These are phyloP conservation scores for Hypselothyrea guttata DNA, from an alignment of 2,888 invertebrate species.

Conservation along the genomic window DNA sequence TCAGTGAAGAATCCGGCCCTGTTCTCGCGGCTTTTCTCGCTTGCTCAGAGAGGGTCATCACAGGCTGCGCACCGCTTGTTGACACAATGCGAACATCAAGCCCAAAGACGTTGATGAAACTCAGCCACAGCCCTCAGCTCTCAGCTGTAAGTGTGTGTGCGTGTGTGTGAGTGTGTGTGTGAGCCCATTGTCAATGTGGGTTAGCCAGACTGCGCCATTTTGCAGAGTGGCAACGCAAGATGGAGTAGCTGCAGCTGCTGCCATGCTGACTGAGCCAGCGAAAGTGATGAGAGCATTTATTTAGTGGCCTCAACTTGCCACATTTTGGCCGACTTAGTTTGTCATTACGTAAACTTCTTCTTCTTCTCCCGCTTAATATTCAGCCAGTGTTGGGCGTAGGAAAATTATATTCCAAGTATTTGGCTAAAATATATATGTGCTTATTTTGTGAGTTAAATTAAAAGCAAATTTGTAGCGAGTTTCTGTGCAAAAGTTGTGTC, in stretches of 20 bases:
- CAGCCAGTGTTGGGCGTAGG: too few relatives aligned
- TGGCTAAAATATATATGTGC: constrained; percentile 10
- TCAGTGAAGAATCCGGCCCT: too few relatives aligned
- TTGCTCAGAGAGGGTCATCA: constrained; percentile 33
- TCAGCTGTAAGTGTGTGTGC: constrained; percentile 3
- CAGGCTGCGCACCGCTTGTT: constrained; percentile 32
- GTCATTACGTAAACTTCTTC: constrained; percentile 31
- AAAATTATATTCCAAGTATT: constrained; percentile 28
- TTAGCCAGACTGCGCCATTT: constrained; percentile 70
- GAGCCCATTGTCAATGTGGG: constrained; percentile 67
- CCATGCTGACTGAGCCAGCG: too few relatives aligned
- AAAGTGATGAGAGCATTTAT: constrained; percentile 61
- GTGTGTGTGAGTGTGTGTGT: constrained; percentile 22
- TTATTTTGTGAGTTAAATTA: constrained; percentile 47
- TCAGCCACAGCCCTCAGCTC: constrained; percentile 4
- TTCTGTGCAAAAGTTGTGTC: constrained; percentile 25
- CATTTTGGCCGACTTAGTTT: constrained; percentile 41
- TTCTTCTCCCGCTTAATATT: constrained; percentile 26
- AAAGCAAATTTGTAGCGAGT: constrained; percentile 61
- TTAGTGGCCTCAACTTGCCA: constrained; percentile 30
- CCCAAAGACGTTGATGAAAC: constrained; percentile 28
- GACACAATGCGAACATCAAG: too few relatives aligned
- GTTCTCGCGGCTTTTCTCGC: neutral
- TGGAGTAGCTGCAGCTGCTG: constrained; percentile 4
- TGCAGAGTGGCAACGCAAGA: constrained; percentile 28